A percentile compares a stretch with the other conserved stretches of the same genome.
These are phyloP conservation scores for Bombus confusus DNA, from an alignment of 1,140 invertebrate genomes.

Conservation along the genomic window DNA sequence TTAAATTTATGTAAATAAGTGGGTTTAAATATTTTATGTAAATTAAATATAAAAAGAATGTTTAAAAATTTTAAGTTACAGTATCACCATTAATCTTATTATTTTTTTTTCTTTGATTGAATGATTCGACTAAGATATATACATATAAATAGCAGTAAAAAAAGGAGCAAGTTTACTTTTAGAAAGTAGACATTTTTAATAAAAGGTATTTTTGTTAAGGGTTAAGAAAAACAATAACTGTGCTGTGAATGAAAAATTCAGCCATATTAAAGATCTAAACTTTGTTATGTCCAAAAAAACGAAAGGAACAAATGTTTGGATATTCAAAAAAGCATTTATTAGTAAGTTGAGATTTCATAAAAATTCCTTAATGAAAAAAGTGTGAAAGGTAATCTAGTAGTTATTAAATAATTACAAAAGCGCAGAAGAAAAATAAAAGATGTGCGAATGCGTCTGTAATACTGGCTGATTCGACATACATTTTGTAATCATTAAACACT, in stretches of 20 bases:
- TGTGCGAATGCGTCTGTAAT: conserved; percentile 8
- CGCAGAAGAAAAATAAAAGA: background rate
- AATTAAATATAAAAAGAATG: background rate
- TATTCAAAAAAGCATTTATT: background rate
- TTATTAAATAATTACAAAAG: background rate
- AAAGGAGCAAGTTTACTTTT: background rate
- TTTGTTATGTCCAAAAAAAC: conserved; percentile 15
- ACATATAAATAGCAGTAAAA: background rate
- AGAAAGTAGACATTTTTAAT: background rate
- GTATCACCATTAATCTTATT: background rate
- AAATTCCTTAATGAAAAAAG: conserved; percentile 24
- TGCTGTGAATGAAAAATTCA: conserved; percentile 41
- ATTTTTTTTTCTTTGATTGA: background rate
- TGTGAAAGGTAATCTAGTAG: conserved; percentile 13
- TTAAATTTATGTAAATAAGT: background rate
- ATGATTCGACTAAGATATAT: background rate
- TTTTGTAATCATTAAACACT: conserved; percentile 57
- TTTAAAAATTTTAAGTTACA: conserved; percentile 12
- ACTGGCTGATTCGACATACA: conserved; percentile 36
- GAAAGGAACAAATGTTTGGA: background rate
- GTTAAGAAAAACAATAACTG: background rate
- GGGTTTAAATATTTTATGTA: no score
- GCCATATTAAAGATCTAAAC: conserved; percentile 18
- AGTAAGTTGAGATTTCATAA: conserved; percentile 17
- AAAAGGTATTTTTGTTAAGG: conserved; percentile 14